A percentile compares a stretch with the other conserved stretches of the same genome.
These are phyloP conservation scores for Cremastinae sp. DNA, from an alignment of 2,888 invertebrate species.

Conservation along the genomic window DNA sequence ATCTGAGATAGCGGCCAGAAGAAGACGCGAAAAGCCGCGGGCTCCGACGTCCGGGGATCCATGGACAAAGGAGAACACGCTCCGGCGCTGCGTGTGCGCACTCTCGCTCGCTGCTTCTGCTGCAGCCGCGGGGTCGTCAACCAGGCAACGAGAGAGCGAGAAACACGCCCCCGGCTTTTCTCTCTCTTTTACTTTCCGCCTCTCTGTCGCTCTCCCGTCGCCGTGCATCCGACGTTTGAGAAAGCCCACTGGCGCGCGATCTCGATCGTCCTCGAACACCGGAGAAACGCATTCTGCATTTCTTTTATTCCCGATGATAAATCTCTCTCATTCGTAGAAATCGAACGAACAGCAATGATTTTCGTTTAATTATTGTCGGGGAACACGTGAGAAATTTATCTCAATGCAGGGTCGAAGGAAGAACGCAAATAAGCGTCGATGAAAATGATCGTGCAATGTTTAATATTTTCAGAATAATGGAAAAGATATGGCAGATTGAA, in stretches of 20 bases:
- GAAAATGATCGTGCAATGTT: no score
- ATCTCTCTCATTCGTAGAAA: no score
- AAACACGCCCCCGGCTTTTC: slow-evolving; percentile 49
- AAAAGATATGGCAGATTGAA: no score
- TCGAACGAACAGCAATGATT: no score
- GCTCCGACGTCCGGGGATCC: slow-evolving; percentile 68
- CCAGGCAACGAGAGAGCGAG: slow-evolving; percentile 58
- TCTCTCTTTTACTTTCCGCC: slow-evolving; percentile 8
- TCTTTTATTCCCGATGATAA: no score
- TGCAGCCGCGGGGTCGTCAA: slow-evolving; percentile 71
- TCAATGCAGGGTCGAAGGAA: no score
- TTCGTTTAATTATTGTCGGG: no score
- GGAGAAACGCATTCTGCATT: no score
- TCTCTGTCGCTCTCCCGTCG: background rate
- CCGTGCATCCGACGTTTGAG: slow-evolving; percentile 62
- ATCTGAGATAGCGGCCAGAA: no score
- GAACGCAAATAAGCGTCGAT: no score
- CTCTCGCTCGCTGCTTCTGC: slow-evolving; percentile 6
- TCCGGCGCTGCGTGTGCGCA: slow-evolving; percentile 54
- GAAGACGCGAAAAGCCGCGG: slow-evolving; percentile 27
- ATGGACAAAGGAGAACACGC: slow-evolving; percentile 70
- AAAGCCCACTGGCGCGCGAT: slow-evolving; percentile 44
- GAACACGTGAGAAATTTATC: no score
- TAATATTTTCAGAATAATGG: no score
- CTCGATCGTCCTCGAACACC: background rate